Percentiles rank a stretch among this genome's conserved stretches.
These are phyloP conservation scores for Scaptomyza parva DNA, from an alignment of 2,888 invertebrate genomes.

Conservation along the genomic window DNA sequence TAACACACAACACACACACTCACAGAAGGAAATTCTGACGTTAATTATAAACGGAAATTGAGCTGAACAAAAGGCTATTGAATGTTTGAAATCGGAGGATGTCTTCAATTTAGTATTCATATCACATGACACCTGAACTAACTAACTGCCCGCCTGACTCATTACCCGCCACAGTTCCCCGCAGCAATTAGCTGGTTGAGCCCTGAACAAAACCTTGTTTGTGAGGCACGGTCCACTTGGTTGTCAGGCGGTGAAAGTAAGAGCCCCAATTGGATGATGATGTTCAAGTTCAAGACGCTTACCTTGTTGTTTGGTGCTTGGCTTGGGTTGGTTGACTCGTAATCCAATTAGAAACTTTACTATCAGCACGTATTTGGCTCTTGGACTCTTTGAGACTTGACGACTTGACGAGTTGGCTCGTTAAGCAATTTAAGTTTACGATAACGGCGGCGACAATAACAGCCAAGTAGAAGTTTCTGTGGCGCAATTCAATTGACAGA, in stretches of 20 bases:
- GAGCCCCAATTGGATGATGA: slow-evolving; percentile 32
- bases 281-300: slow-evolving; percentile 64
- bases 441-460: neutral
- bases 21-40: neutral
- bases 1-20: neutral
- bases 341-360: slow-evolving; percentile 75
- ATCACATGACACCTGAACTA: slow-evolving; percentile 63
- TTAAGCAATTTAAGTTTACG: slow-evolving; percentile 41
- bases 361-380: slow-evolving; percentile 51
- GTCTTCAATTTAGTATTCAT: slow-evolving; percentile 63
- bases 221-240: slow-evolving; percentile 41
- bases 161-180: slow-evolving; percentile 31
- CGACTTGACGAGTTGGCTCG: slow-evolving; percentile 23
- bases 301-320: slow-evolving; percentile 52
- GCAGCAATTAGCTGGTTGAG: slow-evolving; percentile 58
- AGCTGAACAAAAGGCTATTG: slow-evolving; percentile 2
- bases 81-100: slow-evolving; percentile 35
- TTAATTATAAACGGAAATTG: slow-evolving; percentile 28
- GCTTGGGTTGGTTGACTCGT: slow-evolving; percentile 71
- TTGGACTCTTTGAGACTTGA: slow-evolving; percentile 46
- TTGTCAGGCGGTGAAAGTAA: slow-evolving; percentile 36
- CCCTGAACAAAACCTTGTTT: slow-evolving; percentile 40
- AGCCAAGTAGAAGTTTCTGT: slow-evolving; percentile 25
- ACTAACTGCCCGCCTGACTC: slow-evolving; percentile 39
- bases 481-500: slow-evolving; percentile 26